Evolutionary conservation across 2,113 vertebrate genomes (phyloP).

Genomic region (Calidris pygmaea): DNA sequence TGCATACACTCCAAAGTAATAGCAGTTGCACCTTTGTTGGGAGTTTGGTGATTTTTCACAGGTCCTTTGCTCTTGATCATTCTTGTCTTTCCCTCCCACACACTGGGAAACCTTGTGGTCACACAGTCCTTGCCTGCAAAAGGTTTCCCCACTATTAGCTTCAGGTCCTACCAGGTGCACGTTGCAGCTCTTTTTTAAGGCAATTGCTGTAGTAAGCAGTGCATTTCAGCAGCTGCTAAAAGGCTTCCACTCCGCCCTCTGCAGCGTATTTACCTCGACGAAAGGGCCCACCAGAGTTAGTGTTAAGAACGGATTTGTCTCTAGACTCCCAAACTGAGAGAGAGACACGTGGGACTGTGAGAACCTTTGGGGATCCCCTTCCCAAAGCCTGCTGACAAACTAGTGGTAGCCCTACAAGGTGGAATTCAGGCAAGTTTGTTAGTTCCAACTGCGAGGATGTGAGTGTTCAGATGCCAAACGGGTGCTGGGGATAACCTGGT

Average conservation of each 20-base stretch:
- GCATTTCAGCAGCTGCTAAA: background rate
- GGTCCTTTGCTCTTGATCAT: background rate
- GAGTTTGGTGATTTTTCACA: background rate
- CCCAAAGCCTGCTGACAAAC: background rate
- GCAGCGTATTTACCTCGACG: background rate
- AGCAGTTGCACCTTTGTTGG: background rate
- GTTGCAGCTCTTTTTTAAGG: background rate
- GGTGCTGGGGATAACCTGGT: background rate
- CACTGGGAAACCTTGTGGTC: background rate
- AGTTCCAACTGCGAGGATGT: background rate
- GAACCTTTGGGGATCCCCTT: background rate
- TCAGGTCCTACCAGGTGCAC: background rate
- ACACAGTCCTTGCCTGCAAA: background rate
- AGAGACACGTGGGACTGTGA: accelerated
- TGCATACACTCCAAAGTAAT: background rate
- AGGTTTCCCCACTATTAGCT: background rate
- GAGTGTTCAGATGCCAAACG: background rate
- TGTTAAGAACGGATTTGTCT: background rate
- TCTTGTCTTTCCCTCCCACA: background rate
- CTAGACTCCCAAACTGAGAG: background rate
- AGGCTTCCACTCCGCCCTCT: background rate
- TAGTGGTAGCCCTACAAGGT: background rate
- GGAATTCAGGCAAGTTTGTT: background rate
- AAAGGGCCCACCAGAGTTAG: background rate
- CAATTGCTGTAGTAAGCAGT: background rate